phyloP scores from a whole-genome alignment of 2,797 vertebrate species.

The Mus spretus region DNA sequence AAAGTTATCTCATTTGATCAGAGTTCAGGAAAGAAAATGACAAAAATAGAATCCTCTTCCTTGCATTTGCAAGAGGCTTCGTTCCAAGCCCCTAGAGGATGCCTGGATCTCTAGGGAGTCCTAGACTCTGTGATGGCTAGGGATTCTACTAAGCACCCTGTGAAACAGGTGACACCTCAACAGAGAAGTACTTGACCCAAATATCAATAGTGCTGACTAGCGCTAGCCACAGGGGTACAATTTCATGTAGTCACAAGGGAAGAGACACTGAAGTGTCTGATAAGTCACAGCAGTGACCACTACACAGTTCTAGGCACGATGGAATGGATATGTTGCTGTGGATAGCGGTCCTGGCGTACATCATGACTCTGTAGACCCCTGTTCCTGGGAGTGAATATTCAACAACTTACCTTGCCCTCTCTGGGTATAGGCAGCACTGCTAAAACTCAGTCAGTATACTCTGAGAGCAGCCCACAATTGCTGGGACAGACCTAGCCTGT shows the following conservation, averaged over 20 bases:
- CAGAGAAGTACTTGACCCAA: background rate
- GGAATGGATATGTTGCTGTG: background rate
- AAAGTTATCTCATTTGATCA: background rate
- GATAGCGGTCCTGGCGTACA: fast-evolving
- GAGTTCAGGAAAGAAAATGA: background rate
- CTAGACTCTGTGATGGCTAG: background rate
- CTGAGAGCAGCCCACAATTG: background rate
- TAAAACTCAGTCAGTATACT: background rate
- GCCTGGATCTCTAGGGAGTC: background rate
- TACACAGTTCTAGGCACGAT: background rate
- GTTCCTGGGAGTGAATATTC: background rate
- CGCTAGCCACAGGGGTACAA: background rate
- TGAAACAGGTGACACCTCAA: background rate
- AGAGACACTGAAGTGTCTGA: background rate
- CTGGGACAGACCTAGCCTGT: background rate
- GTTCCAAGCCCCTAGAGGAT: background rate
- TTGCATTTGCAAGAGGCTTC: background rate
- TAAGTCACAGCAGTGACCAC: background rate
- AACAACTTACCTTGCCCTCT: background rate
- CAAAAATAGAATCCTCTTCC: background rate
- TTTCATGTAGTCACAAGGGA: background rate
- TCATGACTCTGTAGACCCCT: background rate
- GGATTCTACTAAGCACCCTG: background rate
- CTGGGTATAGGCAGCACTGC: background rate
- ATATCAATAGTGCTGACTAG: background rate